Conservation (phyloP, 2,113 vertebrate genomes). For the Lipophrys pholis region DNA sequence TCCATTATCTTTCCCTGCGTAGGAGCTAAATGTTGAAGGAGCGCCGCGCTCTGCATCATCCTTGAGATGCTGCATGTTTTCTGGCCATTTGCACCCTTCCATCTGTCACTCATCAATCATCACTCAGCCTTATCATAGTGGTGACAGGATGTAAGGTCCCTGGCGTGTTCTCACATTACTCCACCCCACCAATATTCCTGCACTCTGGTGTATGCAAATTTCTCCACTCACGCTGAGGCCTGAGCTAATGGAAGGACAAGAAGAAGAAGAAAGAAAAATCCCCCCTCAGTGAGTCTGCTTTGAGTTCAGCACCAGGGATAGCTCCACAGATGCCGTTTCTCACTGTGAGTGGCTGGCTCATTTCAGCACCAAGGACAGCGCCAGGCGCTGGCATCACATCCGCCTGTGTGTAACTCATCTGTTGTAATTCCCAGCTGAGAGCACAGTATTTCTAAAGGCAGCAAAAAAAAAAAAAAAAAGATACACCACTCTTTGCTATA, state of each 20-base stretch:
- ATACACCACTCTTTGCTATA: conserved; percentile 22
- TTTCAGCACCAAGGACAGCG: conserved; percentile 68
- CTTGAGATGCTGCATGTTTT: conserved; percentile 44
- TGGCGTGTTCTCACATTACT: conserved; percentile 55
- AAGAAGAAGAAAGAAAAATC: neutral
- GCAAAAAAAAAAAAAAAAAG: neutral
- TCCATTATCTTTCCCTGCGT: no score
- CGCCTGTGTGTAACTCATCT: neutral
- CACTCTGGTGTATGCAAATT: conserved; percentile 47
- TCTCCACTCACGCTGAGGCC: neutral
- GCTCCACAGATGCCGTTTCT: conserved; percentile 39
- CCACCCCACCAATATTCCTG: conserved; percentile 34
- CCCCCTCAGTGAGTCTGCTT: conserved; percentile 3
- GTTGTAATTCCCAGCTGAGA: conserved; percentile 9
- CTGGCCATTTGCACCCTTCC: conserved; percentile 42
- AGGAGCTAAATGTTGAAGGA: neutral
- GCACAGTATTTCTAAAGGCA: conserved; percentile 10
- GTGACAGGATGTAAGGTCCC: conserved; percentile 62
- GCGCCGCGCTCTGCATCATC: neutral
- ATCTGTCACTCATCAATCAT: conserved; percentile 75
- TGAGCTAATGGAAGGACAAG: conserved; percentile 25
- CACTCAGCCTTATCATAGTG: conserved; percentile 54
- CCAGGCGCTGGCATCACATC: neutral
- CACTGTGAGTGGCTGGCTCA: conserved; percentile 28
- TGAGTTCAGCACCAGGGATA: conserved; percentile 52